Percentiles rank a stretch among this genome's conserved stretches.
Conservation (phyloP, 2,113 vertebrate species). For the Spheniscus mendiculus region DNA sequence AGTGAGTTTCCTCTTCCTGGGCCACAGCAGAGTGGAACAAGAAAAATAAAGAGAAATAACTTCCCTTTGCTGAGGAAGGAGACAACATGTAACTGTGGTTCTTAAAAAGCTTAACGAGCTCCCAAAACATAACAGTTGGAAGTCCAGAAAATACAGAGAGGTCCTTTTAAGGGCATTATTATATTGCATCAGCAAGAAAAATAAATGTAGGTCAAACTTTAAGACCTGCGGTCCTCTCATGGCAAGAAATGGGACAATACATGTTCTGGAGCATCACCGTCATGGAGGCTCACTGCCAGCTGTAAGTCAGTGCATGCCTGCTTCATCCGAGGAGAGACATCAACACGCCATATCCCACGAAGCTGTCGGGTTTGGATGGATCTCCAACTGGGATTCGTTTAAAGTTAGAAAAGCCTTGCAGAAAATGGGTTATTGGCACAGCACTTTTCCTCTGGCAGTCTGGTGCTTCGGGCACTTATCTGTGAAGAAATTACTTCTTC, state of each 20-base stretch:
- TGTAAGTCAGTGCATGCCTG: not conserved
- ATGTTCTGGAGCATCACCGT: not conserved
- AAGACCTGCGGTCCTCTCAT: not conserved
- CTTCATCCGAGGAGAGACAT: not conserved
- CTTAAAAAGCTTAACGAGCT: not conserved
- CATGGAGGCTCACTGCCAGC: not conserved
- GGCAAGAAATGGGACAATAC: not conserved
- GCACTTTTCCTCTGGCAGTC: not conserved
- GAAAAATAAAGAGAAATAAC: not conserved
- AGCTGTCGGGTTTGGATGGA: not conserved
- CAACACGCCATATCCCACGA: fast-evolving
- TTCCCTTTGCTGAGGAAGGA: not conserved
- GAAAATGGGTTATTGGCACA: not conserved
- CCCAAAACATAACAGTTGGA: not conserved
- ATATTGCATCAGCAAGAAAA: not conserved
- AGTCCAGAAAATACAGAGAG: not conserved
- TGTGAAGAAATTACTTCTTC: not conserved
- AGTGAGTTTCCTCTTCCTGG: not conserved
- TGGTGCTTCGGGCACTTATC: not conserved
- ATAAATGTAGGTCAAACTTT: not conserved
- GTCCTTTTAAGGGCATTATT: not conserved
- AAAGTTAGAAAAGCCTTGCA: not conserved
- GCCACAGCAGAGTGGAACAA: fast-evolving
- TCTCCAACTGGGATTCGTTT: not conserved
- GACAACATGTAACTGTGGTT: not conserved